phyloP scores from a whole-genome alignment of 1,140 invertebrate genomes.

The Zaprionus gabonicus region DNA sequence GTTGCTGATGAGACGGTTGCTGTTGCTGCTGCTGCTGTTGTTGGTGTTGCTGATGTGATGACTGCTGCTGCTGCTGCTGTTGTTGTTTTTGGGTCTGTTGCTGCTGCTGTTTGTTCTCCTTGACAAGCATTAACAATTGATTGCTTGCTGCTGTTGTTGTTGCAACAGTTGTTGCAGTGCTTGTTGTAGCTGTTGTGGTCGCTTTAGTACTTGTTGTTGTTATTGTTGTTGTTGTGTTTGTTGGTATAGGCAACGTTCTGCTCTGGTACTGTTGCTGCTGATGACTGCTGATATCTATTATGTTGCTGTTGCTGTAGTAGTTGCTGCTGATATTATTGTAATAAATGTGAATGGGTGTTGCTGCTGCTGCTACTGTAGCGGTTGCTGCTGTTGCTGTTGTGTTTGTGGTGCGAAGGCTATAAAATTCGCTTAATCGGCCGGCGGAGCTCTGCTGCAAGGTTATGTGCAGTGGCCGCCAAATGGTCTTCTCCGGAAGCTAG shows the following conservation, averaged over 20 bases:
- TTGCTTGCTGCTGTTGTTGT: conserved; percentile 42
- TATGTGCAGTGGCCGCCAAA: conserved; percentile 73
- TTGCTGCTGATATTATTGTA: conserved; percentile 38
- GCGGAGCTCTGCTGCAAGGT: conserved; percentile 38
- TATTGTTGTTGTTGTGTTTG: conserved; percentile 40
- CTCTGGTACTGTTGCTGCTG: background rate
- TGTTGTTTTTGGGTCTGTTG: conserved; percentile 8
- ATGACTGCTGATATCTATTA: conserved; percentile 28
- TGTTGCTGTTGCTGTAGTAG: conserved; percentile 16
- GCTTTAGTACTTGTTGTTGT: conserved; percentile 36
- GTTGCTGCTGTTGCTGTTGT: conserved; percentile 40
- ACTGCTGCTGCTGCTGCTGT: conserved; percentile 26
- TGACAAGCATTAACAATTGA: conserved; percentile 66
- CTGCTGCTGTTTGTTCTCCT: conserved; percentile 45
- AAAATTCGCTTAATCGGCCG: conserved; percentile 57
- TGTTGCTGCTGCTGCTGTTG: conserved; percentile 25
- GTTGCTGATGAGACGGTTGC: conserved; percentile 11
- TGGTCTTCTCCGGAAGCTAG: conserved; percentile 84
- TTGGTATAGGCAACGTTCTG: conserved; percentile 54
- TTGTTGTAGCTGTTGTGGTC: conserved; percentile 27
- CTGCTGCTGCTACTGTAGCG: conserved; percentile 32
- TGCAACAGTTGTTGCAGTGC: conserved; percentile 35
- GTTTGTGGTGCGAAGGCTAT: conserved; percentile 50
- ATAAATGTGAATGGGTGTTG: conserved; percentile 67
- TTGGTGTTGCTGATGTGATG: conserved; percentile 17